Conservation (phyloP, 2,888 invertebrate genomes). For the Pyrgus malvae region DNA sequence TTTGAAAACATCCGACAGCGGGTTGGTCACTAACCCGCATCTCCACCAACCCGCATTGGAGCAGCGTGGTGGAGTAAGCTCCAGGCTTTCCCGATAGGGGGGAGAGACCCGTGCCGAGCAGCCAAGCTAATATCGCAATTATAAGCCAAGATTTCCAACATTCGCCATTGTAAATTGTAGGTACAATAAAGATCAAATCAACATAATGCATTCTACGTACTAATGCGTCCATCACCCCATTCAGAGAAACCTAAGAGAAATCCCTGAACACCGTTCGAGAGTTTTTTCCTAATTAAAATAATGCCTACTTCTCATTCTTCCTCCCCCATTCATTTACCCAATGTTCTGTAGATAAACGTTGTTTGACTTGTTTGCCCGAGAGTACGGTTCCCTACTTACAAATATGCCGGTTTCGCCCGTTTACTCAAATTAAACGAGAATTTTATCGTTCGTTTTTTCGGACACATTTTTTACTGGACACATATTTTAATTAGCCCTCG, state of each 20-base stretch:
- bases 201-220: background rate
- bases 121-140: too few relatives aligned
- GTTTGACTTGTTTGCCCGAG: slow-evolving; percentile 65
- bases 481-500: slow-evolving; percentile 55
- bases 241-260: slow-evolving; percentile 14
- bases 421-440: slow-evolving; percentile 60
- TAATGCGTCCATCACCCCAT: background rate
- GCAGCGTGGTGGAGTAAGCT: too few relatives aligned
- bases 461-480: slow-evolving; percentile 46
- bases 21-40: too few relatives aligned
- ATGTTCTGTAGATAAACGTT: slow-evolving; percentile 77
- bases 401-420: slow-evolving; percentile 64
- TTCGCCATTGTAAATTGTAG: too few relatives aligned
- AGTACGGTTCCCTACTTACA: slow-evolving; percentile 64
- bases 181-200: background rate
- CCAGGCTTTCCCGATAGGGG: too few relatives aligned
- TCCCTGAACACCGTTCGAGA: slow-evolving; percentile 46
- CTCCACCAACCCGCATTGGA: too few relatives aligned
- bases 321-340: slow-evolving; percentile 75
- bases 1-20: too few relatives aligned
- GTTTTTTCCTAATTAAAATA: slow-evolving; percentile 79
- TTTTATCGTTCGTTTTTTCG: slow-evolving; percentile 55
- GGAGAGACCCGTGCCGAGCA: too few relatives aligned
- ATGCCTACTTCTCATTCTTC: slow-evolving; percentile 72
- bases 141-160: too few relatives aligned